A percentile compares a stretch with the other conserved stretches of the same genome.
Evolutionary conservation across 2,113 vertebrate species (phyloP).

Genomic region (Macquaria ambigua): DNA sequence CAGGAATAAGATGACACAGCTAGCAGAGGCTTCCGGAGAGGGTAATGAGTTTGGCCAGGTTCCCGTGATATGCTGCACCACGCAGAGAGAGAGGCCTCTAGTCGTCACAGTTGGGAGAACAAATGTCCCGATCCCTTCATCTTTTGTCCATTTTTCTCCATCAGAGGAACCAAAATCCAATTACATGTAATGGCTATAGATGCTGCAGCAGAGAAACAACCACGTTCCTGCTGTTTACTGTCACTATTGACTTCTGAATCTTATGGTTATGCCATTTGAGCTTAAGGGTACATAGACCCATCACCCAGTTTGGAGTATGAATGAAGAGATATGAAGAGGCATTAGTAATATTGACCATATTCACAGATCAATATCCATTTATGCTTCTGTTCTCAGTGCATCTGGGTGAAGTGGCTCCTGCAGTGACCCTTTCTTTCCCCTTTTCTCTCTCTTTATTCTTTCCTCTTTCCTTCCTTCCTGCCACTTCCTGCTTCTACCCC

Average conservation of each 20-base stretch:
- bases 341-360: conserved; percentile 63
- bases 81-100: conserved; percentile 22
- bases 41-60: conserved; percentile 74
- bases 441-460: conserved; percentile 21
- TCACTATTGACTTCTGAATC: conserved; percentile 54
- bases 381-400: conserved; percentile 37
- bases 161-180: conserved; percentile 39
- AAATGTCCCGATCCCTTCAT: not conserved
- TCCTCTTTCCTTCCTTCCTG: conserved; percentile 3
- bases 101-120: conserved; percentile 1
- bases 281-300: conserved; percentile 35
- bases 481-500: not conserved
- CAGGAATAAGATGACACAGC: conserved; percentile 61
- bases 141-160: conserved; percentile 7
- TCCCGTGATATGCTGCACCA: conserved; percentile 48
- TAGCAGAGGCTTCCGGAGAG: conserved; percentile 51
- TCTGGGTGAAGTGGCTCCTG: conserved; percentile 45
- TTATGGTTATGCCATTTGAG: conserved; percentile 43
- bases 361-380: conserved; percentile 69
- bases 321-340: conserved; percentile 65
- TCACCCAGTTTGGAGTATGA: conserved; percentile 28
- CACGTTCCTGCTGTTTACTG: conserved; percentile 30
- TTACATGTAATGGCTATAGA: conserved; percentile 28
- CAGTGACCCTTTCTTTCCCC: conserved; percentile 35
- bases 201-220: conserved; percentile 39